Percentiles rank a stretch among this genome's conserved stretches.
Conservation (phyloP, 2,797 vertebrate species). For the Dicrostonyx torquatus region DNA sequence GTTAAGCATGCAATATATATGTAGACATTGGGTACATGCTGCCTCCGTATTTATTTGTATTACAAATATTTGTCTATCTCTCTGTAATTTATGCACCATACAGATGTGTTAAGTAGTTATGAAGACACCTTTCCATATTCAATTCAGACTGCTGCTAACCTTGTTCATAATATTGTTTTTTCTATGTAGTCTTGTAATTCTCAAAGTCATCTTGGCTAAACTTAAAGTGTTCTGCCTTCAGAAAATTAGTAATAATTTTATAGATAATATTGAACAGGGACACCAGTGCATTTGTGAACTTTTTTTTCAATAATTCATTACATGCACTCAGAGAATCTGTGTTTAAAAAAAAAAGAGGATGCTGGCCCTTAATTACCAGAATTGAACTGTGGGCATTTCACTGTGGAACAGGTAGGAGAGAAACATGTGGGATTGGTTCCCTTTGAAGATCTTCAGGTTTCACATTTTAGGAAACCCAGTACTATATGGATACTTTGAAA, state of each 20-base stretch:
- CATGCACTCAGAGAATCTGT: neutral
- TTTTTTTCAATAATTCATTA: neutral
- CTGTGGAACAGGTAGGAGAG: neutral
- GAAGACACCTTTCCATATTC: neutral
- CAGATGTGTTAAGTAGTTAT: neutral
- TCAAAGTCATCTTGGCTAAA: neutral
- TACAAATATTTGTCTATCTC: neutral
- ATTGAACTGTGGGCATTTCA: neutral
- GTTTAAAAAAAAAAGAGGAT: neutral
- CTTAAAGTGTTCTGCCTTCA: neutral
- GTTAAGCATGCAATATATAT: neutral
- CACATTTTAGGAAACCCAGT: neutral
- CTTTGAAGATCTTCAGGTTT: neutral
- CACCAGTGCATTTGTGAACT: neutral
- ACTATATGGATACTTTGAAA: neutral
- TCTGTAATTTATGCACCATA: neutral
- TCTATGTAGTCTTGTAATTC: neutral
- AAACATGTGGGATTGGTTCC: neutral
- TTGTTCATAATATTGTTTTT: neutral
- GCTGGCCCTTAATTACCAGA: neutral
- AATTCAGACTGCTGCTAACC: neutral
- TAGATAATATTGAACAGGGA: neutral
- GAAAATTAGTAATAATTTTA: neutral
- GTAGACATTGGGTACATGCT: neutral
- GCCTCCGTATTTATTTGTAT: neutral